Evolutionary conservation across 2,113 vertebrate species (phyloP).

Genomic region (Tichodroma muraria): DNA sequence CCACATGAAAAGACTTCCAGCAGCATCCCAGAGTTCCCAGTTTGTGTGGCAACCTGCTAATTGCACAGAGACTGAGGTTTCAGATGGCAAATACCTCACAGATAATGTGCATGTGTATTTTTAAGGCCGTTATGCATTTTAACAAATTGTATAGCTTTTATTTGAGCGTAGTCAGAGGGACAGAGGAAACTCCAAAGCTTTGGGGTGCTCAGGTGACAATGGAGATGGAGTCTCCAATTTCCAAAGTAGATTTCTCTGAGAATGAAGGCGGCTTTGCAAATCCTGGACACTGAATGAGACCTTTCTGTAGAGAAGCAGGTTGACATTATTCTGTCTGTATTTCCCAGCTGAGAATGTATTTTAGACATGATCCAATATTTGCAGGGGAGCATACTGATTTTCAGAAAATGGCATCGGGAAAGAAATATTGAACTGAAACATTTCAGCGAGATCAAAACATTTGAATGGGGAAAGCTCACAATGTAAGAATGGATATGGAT

Average conservation of each 20-base stretch:
- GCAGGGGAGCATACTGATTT: not conserved
- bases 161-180: not conserved
- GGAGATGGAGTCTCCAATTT: not conserved
- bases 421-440: conserved; percentile 34
- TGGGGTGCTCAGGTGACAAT: not conserved
- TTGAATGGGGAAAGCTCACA: not conserved
- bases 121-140: not conserved
- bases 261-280: not conserved
- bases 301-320: not conserved
- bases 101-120: not conserved
- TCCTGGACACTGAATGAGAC: not conserved
- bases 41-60: not conserved
- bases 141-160: not conserved
- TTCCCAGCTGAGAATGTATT: not conserved
- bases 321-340: not conserved
- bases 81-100: not conserved
- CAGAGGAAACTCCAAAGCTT: not conserved
- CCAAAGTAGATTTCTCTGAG: not conserved
- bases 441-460: conserved; percentile 25
- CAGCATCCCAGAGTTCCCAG: not conserved
- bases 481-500: not conserved
- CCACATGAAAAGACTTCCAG: not conserved
- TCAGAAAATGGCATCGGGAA: not conserved
- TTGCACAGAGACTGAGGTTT: not conserved
- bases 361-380: not conserved